phyloP scores from a whole-genome alignment of 2,797 vertebrate species.

The Syngnathus acus region DNA sequence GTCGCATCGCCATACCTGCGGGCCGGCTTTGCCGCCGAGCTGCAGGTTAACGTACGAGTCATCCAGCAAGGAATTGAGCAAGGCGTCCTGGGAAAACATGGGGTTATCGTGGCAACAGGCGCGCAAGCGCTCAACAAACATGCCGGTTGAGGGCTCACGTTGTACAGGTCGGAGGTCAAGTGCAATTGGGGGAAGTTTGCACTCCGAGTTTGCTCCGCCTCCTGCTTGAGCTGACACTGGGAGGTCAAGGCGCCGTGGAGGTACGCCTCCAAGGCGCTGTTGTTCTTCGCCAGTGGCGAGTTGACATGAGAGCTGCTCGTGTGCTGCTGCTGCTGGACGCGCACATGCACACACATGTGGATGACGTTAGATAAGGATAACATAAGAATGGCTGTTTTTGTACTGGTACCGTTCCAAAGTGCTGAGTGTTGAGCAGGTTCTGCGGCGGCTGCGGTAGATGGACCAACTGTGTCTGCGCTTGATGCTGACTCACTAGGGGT shows the following conservation, averaged over 20 bases:
- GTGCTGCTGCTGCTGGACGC: constrained; percentile 29
- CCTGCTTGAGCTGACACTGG: constrained; percentile 48
- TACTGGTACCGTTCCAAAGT: constrained; percentile 39
- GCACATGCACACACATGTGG: neutral
- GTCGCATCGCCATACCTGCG: constrained; percentile 39
- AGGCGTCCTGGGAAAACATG: constrained; percentile 54
- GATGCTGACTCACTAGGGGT: constrained; percentile 35
- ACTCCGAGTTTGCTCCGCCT: constrained; percentile 43
- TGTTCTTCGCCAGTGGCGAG: constrained; percentile 31
- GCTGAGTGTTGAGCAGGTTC: constrained; percentile 59
- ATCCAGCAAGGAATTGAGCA: constrained; percentile 71
- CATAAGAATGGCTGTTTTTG: too few species aligned
- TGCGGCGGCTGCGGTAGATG: constrained; percentile 59
- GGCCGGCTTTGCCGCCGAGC: constrained; percentile 60
- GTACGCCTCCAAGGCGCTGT: constrained; percentile 53
- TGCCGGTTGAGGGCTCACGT: constrained; percentile 53
- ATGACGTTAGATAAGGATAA: neutral
- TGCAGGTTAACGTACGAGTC: constrained; percentile 69
- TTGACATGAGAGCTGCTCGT: constrained; percentile 23
- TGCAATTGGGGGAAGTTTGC: constrained; percentile 55
- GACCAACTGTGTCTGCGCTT: constrained; percentile 41
- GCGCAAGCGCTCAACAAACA: neutral
- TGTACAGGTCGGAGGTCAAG: constrained; percentile 70
- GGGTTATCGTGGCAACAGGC: neutral
- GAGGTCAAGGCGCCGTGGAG: constrained; percentile 37